phyloP scores from a whole-genome alignment of 2,888 invertebrate genomes.

The Caenorhabditis wallacei region DNA sequence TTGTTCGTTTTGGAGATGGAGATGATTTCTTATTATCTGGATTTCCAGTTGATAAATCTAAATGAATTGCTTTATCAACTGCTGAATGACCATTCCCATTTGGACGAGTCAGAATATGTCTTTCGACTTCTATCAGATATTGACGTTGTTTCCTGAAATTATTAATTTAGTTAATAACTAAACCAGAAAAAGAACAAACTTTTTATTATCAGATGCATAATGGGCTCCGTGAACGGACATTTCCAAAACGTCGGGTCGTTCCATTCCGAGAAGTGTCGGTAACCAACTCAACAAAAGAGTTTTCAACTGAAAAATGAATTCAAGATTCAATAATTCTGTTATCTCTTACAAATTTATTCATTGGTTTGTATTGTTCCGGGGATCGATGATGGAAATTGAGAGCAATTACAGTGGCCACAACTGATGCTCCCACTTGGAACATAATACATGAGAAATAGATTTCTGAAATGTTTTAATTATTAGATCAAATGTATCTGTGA shows the following conservation, averaged over 20 bases:
- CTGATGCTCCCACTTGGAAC: slow-evolving; percentile 82
- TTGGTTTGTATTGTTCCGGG: slow-evolving; percentile 81
- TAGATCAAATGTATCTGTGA: too few relatives aligned
- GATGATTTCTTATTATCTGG: slow-evolving; percentile 37
- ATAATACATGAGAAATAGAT: slow-evolving; percentile 82
- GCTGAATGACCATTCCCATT: slow-evolving; percentile 52
- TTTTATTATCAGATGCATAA: slow-evolving; percentile 52
- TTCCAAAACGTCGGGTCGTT: slow-evolving; percentile 73
- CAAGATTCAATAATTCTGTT: background rate
- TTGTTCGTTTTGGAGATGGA: slow-evolving; percentile 37
- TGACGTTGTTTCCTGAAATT: slow-evolving; percentile 60
- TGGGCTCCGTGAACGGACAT: slow-evolving; percentile 57
- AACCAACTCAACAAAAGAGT: slow-evolving; percentile 78
- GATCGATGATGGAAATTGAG: slow-evolving; percentile 86
- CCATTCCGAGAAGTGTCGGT: slow-evolving; percentile 78
- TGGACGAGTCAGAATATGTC: slow-evolving; percentile 57
- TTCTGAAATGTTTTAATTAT: slow-evolving; percentile 66
- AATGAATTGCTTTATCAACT: slow-evolving; percentile 59
- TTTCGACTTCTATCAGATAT: slow-evolving; percentile 63
- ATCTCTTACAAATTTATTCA: slow-evolving; percentile 75
- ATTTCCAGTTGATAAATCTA: slow-evolving; percentile 58
- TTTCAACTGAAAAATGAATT: slow-evolving; percentile 75
- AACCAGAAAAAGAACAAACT: slow-evolving; percentile 9
- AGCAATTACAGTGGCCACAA: slow-evolving; percentile 84
- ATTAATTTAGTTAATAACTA: background rate